phyloP scores from a whole-genome alignment of 2,113 vertebrate genomes.

The Syngnathus floridae region DNA sequence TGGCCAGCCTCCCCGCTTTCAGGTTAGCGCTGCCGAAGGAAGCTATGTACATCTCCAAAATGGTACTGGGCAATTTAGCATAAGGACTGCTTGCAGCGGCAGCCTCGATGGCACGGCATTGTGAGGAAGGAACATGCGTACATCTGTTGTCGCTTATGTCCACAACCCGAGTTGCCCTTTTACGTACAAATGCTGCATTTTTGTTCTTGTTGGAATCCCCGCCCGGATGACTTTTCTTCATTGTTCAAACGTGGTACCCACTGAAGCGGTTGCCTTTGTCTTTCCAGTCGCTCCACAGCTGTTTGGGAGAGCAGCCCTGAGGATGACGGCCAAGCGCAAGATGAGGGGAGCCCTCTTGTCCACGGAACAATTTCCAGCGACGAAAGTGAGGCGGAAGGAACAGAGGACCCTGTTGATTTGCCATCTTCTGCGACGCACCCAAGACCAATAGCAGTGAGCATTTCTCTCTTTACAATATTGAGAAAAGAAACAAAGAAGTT shows the following conservation, averaged over 20 bases:
- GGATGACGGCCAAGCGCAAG: constrained; percentile 62
- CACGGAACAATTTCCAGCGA: constrained; percentile 78
- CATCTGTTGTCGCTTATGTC: too few species aligned
- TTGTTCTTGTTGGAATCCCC: too few species aligned
- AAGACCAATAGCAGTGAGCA: constrained; percentile 78
- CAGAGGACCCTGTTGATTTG: constrained; percentile 67
- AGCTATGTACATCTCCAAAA: neutral
- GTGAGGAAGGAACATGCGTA: too few species aligned
- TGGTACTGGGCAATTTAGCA: too few species aligned
- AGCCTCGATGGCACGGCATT: too few species aligned
- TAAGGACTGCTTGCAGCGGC: too few species aligned
- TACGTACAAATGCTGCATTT: too few species aligned
- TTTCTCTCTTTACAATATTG: neutral
- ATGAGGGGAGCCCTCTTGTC: constrained; percentile 71
- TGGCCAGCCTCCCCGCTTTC: constrained; percentile 73
- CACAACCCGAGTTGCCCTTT: too few species aligned
- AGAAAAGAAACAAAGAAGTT: neutral
- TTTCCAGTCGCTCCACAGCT: constrained; percentile 51
- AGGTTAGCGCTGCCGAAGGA: constrained; percentile 59
- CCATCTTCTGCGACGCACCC: constrained; percentile 75
- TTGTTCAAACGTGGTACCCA: too few species aligned
- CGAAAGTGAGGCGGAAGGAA: constrained; percentile 80
- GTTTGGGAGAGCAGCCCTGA: constrained; percentile 73
- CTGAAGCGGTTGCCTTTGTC: neutral
- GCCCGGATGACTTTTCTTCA: too few species aligned